A percentile compares a stretch with the other conserved stretches of the same genome.
These are phyloP conservation scores for Ormyrus pomaceus DNA, from an alignment of 2,888 invertebrate genomes.

Conservation along the genomic window DNA sequence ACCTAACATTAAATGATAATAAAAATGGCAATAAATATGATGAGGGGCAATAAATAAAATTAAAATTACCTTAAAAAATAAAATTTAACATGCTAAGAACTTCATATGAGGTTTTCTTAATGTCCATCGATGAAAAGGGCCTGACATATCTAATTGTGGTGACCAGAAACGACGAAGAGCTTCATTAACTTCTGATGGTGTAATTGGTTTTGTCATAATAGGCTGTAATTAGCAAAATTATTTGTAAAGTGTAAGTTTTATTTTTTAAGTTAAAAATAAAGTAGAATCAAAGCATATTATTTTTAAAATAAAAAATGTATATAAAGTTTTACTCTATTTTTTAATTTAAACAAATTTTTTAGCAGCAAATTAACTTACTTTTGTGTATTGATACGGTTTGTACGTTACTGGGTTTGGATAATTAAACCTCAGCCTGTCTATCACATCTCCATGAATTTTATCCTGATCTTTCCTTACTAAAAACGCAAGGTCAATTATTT, in stretches of 20 bases:
- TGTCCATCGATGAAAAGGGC: conserved; percentile 72
- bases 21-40: not conserved
- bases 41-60: not conserved
- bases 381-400: conserved; percentile 71
- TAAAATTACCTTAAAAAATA: conserved; percentile 41
- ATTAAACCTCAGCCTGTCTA: conserved; percentile 81
- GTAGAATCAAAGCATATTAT: not conserved
- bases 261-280: not conserved
- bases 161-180: conserved; percentile 85
- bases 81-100: conserved; percentile 67
- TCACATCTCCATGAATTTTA: conserved; percentile 83
- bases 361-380: conserved; percentile 61
- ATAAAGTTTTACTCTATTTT: not conserved
- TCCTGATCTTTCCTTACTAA: conserved; percentile 87
- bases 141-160: conserved; percentile 77
- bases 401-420: conserved; percentile 79
- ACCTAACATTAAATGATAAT: not conserved
- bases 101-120: conserved; percentile 69
- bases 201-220: conserved; percentile 82
- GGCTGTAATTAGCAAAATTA: conserved; percentile 61
- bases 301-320: conserved; percentile 19
- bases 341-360: not conserved
- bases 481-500: conserved; percentile 90
- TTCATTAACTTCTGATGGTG: conserved; percentile 89
- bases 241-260: not conserved